Conservation (phyloP, 2,888 invertebrate genomes). For the Cartodere bifasciata region DNA sequence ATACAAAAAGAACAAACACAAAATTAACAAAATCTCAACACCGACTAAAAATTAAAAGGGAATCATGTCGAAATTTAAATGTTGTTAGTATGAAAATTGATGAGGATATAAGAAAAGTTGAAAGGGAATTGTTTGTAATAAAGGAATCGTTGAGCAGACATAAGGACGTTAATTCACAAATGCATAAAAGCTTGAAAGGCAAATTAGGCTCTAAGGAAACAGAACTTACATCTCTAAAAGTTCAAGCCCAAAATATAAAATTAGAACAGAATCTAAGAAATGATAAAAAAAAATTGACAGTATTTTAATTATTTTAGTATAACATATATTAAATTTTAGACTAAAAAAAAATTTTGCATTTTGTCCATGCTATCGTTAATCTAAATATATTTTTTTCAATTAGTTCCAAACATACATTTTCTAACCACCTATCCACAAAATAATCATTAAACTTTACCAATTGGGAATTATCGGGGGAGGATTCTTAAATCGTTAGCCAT, state of each 20-base stretch:
- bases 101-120: slow-evolving; percentile 55
- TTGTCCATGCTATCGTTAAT: too few species aligned
- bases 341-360: too few species aligned
- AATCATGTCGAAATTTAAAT: slow-evolving; percentile 53
- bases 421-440: too few species aligned
- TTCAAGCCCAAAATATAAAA: slow-evolving; percentile 48
- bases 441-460: too few species aligned
- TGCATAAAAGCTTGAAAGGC: slow-evolving; percentile 46
- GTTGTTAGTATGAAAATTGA: slow-evolving; percentile 60
- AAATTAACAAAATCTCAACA: slow-evolving; percentile 24
- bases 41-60: slow-evolving; percentile 32
- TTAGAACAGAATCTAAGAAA: slow-evolving; percentile 60
- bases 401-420: too few species aligned
- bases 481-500: too few species aligned
- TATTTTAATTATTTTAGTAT: slow-evolving; percentile 63
- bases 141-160: slow-evolving; percentile 53
- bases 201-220: slow-evolving; percentile 49
- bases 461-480: too few species aligned
- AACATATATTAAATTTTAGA: too few species aligned
- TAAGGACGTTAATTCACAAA: slow-evolving; percentile 40
- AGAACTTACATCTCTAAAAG: slow-evolving; percentile 46
- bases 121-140: slow-evolving; percentile 52
- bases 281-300: slow-evolving; percentile 60
- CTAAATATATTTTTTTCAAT: too few species aligned
- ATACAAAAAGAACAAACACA: slow-evolving; percentile 17